Evolutionary conservation across 2,888 invertebrate species (phyloP).

Genomic region (Platycheirus albimanus): DNA sequence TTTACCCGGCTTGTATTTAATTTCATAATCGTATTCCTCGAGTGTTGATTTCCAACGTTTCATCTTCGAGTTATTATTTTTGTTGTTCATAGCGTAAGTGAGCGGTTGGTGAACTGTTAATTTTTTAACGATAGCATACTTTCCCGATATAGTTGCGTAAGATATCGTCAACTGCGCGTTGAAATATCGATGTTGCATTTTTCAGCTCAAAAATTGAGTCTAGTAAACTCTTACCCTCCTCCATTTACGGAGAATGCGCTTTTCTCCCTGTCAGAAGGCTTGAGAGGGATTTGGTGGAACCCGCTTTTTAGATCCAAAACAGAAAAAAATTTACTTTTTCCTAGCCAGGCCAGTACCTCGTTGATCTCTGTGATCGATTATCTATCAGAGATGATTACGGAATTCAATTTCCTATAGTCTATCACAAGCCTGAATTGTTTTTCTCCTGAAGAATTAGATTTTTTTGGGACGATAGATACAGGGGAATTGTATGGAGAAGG

Average conservation of each 20-base stretch:
- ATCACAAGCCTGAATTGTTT: not conserved
- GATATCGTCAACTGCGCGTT: too few relatives aligned
- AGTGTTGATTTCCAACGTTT: too few relatives aligned
- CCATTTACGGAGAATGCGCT: too few relatives aligned
- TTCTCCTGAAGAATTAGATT: slow-evolving; percentile 15
- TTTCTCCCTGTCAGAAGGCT: slow-evolving; percentile 21
- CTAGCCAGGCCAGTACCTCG: slow-evolving; percentile 22
- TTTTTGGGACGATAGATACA: slow-evolving; percentile 48
- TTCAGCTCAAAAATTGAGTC: slow-evolving; percentile 34
- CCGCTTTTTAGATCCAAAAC: slow-evolving; percentile 5
- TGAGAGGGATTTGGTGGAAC: slow-evolving; percentile 51
- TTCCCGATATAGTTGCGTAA: too few relatives aligned
- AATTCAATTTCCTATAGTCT: too few relatives aligned
- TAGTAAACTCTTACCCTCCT: not conserved
- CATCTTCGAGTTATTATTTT: too few relatives aligned
- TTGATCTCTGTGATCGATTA: slow-evolving; percentile 33
- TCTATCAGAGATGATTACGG: slow-evolving; percentile 27
- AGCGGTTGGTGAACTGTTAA: slow-evolving; percentile 42
- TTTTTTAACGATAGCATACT: slow-evolving; percentile 33
- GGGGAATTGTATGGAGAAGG: slow-evolving; percentile 58
- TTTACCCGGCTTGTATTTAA: too few relatives aligned
- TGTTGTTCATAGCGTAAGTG: too few relatives aligned
- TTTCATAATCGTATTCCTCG: too few relatives aligned
- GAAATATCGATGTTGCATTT: too few relatives aligned
- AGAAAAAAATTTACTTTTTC: slow-evolving; percentile 45